These are phyloP conservation scores for Megalurothrips usitatus DNA, from an alignment of 2,888 invertebrate genomes.

Conservation along the genomic window DNA sequence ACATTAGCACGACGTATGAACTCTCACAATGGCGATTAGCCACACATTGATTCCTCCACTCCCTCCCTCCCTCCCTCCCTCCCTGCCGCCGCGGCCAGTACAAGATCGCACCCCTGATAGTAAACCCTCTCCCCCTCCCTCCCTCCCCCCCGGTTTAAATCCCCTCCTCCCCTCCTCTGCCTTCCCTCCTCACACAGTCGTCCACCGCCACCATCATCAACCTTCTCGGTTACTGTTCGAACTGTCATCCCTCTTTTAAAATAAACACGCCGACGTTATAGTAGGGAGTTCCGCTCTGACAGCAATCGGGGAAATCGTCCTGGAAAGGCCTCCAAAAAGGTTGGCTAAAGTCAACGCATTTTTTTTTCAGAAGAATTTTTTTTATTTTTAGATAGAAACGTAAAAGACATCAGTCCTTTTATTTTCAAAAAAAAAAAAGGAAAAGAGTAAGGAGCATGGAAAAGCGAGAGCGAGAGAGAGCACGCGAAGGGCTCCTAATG, in stretches of 20 bases:
- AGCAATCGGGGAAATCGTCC: too few species aligned
- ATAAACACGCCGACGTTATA: too few species aligned
- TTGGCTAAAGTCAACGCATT: too few species aligned
- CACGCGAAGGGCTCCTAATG: background rate
- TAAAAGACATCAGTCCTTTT: background rate
- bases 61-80: background rate
- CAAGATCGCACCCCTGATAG: background rate
- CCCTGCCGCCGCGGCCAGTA: background rate
- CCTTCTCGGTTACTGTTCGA: background rate
- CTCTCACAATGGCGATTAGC: constrained; percentile 22
- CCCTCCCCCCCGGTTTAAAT: background rate
- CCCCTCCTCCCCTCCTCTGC: background rate
- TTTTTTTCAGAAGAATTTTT: too few species aligned
- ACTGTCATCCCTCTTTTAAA: too few species aligned
- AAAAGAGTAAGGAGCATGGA: background rate
- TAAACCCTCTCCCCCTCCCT: background rate
- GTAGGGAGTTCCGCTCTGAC: too few species aligned
- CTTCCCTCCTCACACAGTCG: background rate
- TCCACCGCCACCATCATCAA: background rate
- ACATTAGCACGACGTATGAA: background rate
- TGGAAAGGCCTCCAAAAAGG: too few species aligned
- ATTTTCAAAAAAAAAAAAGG: background rate
- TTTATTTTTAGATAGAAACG: too few species aligned
- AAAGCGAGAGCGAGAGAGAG: background rate
- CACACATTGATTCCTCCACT: background rate